Evolutionary conservation across 1,140 invertebrate species (phyloP), one percentile per base, ranked within the genome.

Genomic region (Colletes latitarsis): DNA sequence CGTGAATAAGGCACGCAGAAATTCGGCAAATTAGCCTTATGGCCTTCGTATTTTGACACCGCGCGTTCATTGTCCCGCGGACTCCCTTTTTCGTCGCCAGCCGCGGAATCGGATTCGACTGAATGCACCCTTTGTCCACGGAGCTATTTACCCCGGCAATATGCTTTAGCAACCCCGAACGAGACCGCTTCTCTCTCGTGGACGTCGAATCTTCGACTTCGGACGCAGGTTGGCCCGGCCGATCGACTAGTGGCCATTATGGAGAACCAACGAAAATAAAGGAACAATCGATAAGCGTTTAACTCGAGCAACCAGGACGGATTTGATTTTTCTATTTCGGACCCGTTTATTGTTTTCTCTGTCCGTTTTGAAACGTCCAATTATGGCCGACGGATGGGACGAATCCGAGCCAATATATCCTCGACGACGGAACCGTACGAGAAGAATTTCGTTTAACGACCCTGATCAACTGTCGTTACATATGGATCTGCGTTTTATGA

Each of bases 21-120:
- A 89, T 91, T 88, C 89, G 85, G 81, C 85, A 92, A 93, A 93
- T 93, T 93, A 93, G 92, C 92, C 92, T 90, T 92, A 92, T 92
- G 92, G 91, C 74, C 89, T 81, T 77, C 82, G 91, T 92, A 93
- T 92, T 93, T 92, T 92, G 91, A 93, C 90, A 92, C 89, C 88
- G 87, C 77, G 58, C 78, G 82, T 72, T 78, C 85, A 91, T 92
- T 92, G 90, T 91, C 82, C 88, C 82, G 63, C 46, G 76, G 55
- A 67, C 77, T 82, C 82, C 84, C 82, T 85, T 85, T 85, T 67
- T 75, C 81, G 77, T 84, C 78, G 84, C 77, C 82, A 81, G 68
- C 77, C 78, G 46, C 83, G 83, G 81, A 82, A 85, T 84, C 82
- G 81, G 77, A 55, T 80, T 74, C 70, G 84, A 76, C 55, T 89